Evolutionary conservation across 2,888 invertebrate genomes (phyloP).

Genomic region (Homarus gammarus): DNA sequence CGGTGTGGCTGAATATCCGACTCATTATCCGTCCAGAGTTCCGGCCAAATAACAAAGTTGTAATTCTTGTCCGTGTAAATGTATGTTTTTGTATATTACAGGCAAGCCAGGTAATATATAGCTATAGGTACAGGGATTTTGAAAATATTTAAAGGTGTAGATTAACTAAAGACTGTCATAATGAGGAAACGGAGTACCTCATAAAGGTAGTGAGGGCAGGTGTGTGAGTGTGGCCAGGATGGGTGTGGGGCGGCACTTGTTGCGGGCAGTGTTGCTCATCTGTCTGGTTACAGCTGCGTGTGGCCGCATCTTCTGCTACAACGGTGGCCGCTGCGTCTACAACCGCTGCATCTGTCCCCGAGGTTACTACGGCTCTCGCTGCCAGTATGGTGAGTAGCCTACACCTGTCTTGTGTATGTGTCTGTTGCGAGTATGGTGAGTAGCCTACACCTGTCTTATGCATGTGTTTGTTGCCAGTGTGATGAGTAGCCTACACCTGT

Average conservation of each 20-base stretch:
- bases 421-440: not conserved
- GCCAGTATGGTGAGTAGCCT: constrained; percentile 64
- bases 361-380: constrained; percentile 52
- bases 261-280: constrained; percentile 16
- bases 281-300: constrained; percentile 33
- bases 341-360: constrained; percentile 53
- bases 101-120: too few species aligned
- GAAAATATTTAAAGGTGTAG: too few species aligned
- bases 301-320: constrained; percentile 54
- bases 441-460: not conserved
- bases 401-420: not conserved
- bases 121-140: too few species aligned
- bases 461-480: too few species aligned
- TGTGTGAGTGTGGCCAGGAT: constrained; percentile 6
- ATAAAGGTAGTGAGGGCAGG: constrained; percentile 3
- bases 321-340: constrained; percentile 50
- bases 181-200: too few species aligned
- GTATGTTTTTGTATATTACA: too few species aligned
- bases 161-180: too few species aligned
- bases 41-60: too few species aligned
- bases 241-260: constrained; percentile 5
- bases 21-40: too few species aligned
- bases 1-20: too few species aligned
- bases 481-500: too few species aligned
- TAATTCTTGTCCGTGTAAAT: too few species aligned